Evolutionary conservation across 2,888 invertebrate species (phyloP), one percentile per base, ranked within the genome.

Genomic region (Euspilapteryx auroguttella): DNA sequence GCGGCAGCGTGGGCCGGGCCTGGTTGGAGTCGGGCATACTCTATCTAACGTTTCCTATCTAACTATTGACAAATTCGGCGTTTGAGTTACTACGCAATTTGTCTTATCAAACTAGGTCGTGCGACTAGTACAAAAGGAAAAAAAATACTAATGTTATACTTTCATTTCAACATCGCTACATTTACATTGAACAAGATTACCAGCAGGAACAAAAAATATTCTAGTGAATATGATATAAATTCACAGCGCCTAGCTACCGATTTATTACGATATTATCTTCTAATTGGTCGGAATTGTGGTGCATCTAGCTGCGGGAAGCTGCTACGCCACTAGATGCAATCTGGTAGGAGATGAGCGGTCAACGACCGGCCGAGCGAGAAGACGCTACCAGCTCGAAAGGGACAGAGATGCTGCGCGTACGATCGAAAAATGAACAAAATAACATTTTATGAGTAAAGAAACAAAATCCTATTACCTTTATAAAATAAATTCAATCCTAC

Each of bases 321-420:
- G 73, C 71, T 58, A 55, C 55, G 57, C 56, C 56, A 58, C 63
- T 73, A 71, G 68, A 71, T 75, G 73, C 75, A 71, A 73, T 75
- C 73, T 69, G 59, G 61, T 57, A n/a, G 45, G 58, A 66, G 69
- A 69, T 69, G 69, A 42, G 47, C 59, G 73, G 73, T 75, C 75
- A 59, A 47, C 48, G 73, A 66, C 73, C 73, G 57, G 34, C 47
- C 38, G 54, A 71, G 48, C 33, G 58, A 47, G 62, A 68, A 41
- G 38, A 43, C 43, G 44, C 33, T 47, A 51, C 39, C 47, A 39
- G 59, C 40, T 43, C 42, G 56, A 68, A 41, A 41, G 55, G 40
- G 55, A 63, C 48, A 44, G 46, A 47, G 46, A 55, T 47, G 51
- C 58, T 66, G 66, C 65, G 66, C 71, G 71, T 75, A 73, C 75